phyloP scores from a whole-genome alignment of 2,888 invertebrate species.

The Sipha maydis region DNA sequence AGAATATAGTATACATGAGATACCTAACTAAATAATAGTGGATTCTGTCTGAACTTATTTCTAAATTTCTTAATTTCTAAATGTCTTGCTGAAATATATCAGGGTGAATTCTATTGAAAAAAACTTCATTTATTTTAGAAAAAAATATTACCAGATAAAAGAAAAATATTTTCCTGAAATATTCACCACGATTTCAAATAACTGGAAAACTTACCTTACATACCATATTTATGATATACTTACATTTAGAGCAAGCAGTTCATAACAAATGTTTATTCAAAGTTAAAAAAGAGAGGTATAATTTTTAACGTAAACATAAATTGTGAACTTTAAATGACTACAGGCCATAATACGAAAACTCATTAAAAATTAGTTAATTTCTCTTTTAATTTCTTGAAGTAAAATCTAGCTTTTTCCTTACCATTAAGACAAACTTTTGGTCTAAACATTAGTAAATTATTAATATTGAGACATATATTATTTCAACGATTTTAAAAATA shows the following conservation, averaged over 20 bases:
- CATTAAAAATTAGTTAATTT: background rate
- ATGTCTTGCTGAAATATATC: too few species aligned
- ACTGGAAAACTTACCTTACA: background rate
- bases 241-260: background rate
- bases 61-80: too few species aligned
- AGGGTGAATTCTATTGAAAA: too few species aligned
- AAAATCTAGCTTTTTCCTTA: background rate
- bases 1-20: too few species aligned
- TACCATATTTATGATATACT: background rate
- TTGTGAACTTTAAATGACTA: background rate
- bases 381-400: background rate
- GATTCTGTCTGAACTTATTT: too few species aligned
- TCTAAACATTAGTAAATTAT: background rate
- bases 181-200: background rate
- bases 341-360: background rate
- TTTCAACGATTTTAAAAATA: too few species aligned
- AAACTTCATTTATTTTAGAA: too few species aligned
- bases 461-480: background rate
- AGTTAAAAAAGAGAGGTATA: background rate
- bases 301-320: background rate
- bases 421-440: background rate
- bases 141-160: background rate
- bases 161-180: background rate
- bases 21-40: too few species aligned
- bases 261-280: background rate